These are phyloP conservation scores for Drosophila aldrichi DNA, from an alignment of 2,888 invertebrate genomes.

Conservation along the genomic window DNA sequence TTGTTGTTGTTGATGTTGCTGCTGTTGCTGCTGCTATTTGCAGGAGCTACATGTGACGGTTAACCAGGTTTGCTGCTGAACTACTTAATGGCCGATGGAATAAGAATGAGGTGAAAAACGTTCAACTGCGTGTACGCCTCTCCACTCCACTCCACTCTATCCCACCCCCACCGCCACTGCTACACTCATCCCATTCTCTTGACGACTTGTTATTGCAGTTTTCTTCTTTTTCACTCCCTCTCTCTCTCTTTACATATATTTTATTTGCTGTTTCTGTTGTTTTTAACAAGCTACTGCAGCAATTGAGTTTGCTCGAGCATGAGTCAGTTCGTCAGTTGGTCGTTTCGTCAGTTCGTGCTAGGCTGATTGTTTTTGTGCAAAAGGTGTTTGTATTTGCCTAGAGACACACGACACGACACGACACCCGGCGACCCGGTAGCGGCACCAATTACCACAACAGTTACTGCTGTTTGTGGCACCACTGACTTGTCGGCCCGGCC, in stretches of 20 bases:
- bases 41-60: constrained; percentile 55
- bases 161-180: background rate
- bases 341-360: constrained; percentile 40
- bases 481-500: constrained; percentile 20
- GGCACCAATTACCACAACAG: constrained; percentile 51
- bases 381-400: constrained; percentile 56
- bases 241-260: background rate
- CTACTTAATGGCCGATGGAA: constrained; percentile 44
- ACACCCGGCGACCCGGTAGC: constrained; percentile 37
- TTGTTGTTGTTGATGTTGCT: constrained; percentile 2
- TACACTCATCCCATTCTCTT: background rate
- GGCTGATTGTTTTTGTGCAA: constrained; percentile 62
- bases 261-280: constrained; percentile 20
- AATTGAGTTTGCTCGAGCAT: constrained; percentile 40
- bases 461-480: constrained; percentile 40
- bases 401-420: constrained; percentile 46
- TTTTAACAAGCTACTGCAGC: constrained; percentile 28
- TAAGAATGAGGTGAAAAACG: constrained; percentile 63
- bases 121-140: constrained; percentile 35
- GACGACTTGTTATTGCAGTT: constrained; percentile 37
- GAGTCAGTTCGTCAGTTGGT: constrained; percentile 53
- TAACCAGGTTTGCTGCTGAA: constrained; percentile 57
- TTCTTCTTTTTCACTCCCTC: constrained; percentile 3
- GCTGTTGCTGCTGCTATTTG: constrained; percentile 11
- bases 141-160: background rate